Evolutionary conservation across 2,888 invertebrate species (phyloP).

Genomic region (Drosophila limbata): DNA sequence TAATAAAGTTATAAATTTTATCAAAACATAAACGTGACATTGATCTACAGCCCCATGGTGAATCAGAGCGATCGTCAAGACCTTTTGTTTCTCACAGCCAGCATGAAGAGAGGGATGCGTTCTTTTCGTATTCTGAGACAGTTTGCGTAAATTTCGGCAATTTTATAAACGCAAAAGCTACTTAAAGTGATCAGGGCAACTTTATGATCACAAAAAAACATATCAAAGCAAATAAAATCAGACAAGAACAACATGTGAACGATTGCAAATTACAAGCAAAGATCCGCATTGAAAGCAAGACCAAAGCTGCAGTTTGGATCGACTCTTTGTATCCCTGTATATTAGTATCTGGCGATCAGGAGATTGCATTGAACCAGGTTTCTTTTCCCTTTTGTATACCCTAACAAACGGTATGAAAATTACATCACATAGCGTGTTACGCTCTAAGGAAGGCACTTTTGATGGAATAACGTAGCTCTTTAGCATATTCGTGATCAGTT

Average conservation of each 20-base stretch:
- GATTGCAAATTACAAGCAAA: slow-evolving; percentile 78
- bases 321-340: slow-evolving; percentile 20
- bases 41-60: slow-evolving; percentile 66
- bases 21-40: slow-evolving; percentile 71
- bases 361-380: slow-evolving; percentile 45
- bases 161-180: slow-evolving; percentile 63
- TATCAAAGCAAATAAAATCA: slow-evolving; percentile 74
- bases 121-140: slow-evolving; percentile 43
- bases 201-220: slow-evolving; percentile 69
- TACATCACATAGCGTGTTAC: neutral
- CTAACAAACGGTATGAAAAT: slow-evolving; percentile 1
- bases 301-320: slow-evolving; percentile 13
- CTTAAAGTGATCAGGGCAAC: slow-evolving; percentile 58
- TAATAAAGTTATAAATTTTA: slow-evolving; percentile 78
- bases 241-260: slow-evolving; percentile 78
- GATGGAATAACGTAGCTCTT: neutral
- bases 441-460: neutral
- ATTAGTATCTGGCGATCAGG: slow-evolving; percentile 64
- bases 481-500: neutral
- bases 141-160: slow-evolving; percentile 73
- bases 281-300: slow-evolving; percentile 36
- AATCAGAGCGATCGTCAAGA: slow-evolving; percentile 38
- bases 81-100: slow-evolving; percentile 61
- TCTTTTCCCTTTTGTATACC: slow-evolving; percentile 22
- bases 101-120: slow-evolving; percentile 44